These are phyloP conservation scores for Orchesella flavescens DNA, from an alignment of 2,888 invertebrate species.

Conservation along the genomic window DNA sequence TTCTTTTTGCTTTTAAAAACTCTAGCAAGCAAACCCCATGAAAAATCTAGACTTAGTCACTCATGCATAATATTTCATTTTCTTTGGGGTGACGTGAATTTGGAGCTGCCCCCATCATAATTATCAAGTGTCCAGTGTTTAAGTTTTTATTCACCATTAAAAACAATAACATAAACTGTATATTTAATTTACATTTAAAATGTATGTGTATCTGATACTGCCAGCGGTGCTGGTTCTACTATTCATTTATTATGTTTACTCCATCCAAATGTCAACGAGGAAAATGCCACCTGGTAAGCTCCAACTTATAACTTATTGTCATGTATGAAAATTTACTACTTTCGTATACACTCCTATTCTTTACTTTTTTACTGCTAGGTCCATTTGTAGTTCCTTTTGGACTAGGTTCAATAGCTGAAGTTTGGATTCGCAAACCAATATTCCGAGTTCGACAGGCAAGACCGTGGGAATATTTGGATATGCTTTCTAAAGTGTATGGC, in stretches of 20 bases:
- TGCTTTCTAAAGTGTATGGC: slow-evolving; percentile 30
- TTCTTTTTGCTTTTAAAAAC: no score
- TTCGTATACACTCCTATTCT: neutral
- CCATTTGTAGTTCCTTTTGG: slow-evolving; percentile 34
- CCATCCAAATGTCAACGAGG: slow-evolving; percentile 30
- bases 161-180: no score
- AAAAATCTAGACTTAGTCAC: no score
- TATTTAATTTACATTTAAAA: neutral
- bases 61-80: no score
- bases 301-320: neutral
- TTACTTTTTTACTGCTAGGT: slow-evolving; percentile 4
- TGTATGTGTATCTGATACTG: slow-evolving; percentile 19
- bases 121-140: no score
- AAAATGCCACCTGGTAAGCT: slow-evolving; percentile 47
- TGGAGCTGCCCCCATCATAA: no score
- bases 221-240: slow-evolving; percentile 20
- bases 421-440: slow-evolving; percentile 3
- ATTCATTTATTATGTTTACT: slow-evolving; percentile 24
- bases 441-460: neutral
- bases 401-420: slow-evolving; percentile 17
- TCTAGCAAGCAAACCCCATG: no score
- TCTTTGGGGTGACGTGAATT: no score
- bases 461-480: slow-evolving; percentile 39
- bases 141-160: no score
- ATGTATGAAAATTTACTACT: neutral